Evolutionary conservation across 2,113 vertebrate species (phyloP), one percentile per base, ranked within the genome.

Genomic region (Cynopterus brachyotis): DNA sequence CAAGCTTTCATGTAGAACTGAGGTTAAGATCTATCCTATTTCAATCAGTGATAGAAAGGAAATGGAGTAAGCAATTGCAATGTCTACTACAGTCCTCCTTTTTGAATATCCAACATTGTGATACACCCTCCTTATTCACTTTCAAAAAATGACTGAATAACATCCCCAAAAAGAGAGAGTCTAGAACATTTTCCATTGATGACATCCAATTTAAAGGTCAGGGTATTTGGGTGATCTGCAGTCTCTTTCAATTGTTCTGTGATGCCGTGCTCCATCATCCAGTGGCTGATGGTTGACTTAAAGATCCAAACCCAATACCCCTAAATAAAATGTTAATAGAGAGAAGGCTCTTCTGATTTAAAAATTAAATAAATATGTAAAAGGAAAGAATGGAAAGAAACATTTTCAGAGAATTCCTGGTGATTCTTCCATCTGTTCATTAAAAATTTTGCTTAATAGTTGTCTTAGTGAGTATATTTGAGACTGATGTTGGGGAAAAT

Each of bases 281-380:
- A 66, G 2, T 81, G 55, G 20, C 6, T 2, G 73, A 13, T 79
- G n/a, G 50, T 30, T 42, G 84, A 26, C 60, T 75, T 28, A 24
- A 50, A 72, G 8, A 59, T 15, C 40, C 15, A 89, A 81, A 45
- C 84, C 17, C 9, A 66, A 11, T 88, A 64, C 1, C 11, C 17
- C n/a, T 75, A 75, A 91, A 16, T 73, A 67, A 82, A 86, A 66
- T 55, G 1, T 69, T 45, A 35, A 72, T 90, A 93, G 50, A 64
- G 15, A 82, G 84, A 7, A 94, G 45, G 26, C n/a, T 57, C 73
- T 57, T 6, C n/a, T 70, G 19, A 59, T 16, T 22, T 53, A 10
- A 55, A 53, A n/a, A 82, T 17, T 75, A 75, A 55, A 45, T 82
- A 91, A 64, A 40, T 55, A 5, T 12, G 22, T 59, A 55, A 55